A percentile compares a stretch with the other conserved stretches of the same genome.
phyloP scores from a whole-genome alignment of 1,140 invertebrate species.

The Hypothenemus hampei region DNA sequence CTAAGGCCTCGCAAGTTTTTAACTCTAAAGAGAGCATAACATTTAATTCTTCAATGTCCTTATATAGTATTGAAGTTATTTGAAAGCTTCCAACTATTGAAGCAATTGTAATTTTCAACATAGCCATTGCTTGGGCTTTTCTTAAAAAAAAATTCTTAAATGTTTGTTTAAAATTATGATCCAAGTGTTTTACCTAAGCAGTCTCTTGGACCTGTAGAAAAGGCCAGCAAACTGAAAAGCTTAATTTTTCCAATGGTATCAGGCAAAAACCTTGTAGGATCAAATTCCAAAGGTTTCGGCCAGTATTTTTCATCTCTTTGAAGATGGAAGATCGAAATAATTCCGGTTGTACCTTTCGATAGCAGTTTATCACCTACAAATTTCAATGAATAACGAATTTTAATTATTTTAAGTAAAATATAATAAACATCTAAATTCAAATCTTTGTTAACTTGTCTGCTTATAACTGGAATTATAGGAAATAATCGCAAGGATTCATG shows the following conservation, averaged over 20 bases:
- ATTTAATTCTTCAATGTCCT: background rate
- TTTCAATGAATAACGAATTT: background rate
- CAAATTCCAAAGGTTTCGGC: slow-evolving; percentile 54
- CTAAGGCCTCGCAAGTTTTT: background rate
- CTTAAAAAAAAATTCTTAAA: background rate
- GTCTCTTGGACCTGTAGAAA: slow-evolving; percentile 58
- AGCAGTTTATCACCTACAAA: slow-evolving; percentile 3
- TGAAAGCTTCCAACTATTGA: background rate
- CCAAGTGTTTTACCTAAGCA: slow-evolving; percentile 49
- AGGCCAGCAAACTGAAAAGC: slow-evolving; percentile 55
- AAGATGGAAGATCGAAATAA: slow-evolving; percentile 8
- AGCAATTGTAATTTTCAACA: background rate
- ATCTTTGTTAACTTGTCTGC: background rate
- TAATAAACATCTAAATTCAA: background rate
- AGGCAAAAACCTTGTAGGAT: slow-evolving; percentile 60
- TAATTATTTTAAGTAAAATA: background rate
- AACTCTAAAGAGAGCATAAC: background rate
- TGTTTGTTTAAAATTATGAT: no score
- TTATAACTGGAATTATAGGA: background rate
- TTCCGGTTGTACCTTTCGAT: slow-evolving; percentile 14
- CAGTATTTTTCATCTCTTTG: slow-evolving; percentile 28
- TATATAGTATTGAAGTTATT: background rate
- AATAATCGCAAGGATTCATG: background rate
- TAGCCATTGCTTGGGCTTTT: slow-evolving; percentile 1
- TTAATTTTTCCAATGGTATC: slow-evolving; percentile 48